Evolutionary conservation across 2,888 invertebrate genomes (phyloP).

Genomic region (Caenorhabditis doughertyi): DNA sequence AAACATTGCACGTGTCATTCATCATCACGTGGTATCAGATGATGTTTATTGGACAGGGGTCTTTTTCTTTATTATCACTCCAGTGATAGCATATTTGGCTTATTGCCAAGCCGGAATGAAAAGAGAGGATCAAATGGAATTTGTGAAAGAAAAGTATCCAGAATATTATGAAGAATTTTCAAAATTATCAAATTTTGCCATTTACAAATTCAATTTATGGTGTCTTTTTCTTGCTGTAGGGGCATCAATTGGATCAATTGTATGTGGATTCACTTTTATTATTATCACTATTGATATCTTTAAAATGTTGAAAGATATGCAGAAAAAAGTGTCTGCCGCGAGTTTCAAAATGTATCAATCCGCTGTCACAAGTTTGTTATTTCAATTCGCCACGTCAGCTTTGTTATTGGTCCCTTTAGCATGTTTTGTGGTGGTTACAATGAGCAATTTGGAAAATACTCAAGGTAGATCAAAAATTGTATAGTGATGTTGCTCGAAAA

Average conservation of each 20-base stretch:
- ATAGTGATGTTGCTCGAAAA: no score
- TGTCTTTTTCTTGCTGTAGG: neutral
- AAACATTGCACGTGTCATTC: slow-evolving; percentile 19
- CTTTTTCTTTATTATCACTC: neutral
- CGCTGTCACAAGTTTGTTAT: slow-evolving; percentile 12
- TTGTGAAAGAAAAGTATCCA: neutral
- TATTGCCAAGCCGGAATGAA: slow-evolving; percentile 12
- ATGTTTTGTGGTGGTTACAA: neutral
- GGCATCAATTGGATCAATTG: neutral
- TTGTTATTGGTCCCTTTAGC: slow-evolving; percentile 3
- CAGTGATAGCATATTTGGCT: neutral
- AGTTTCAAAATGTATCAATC: slow-evolving; percentile 7
- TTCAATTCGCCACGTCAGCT: slow-evolving; percentile 19
- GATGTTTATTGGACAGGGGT: neutral
- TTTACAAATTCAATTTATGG: slow-evolving; percentile 19
- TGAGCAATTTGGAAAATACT: neutral
- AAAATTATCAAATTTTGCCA: slow-evolving; percentile 9
- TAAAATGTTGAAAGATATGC: slow-evolving; percentile 6
- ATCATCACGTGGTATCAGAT: slow-evolving; percentile 11
- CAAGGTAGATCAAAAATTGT: neutral
- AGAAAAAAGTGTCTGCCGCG: neutral
- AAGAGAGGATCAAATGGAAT: neutral
- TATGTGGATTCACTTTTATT: neutral
- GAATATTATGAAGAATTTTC: slow-evolving; percentile 5
- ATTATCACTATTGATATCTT: slow-evolving; percentile 22